Percentiles rank a stretch among this genome's conserved stretches.
Conservation (phyloP, 2,888 invertebrate genomes). For the Drosophila neoperkinsi region DNA sequence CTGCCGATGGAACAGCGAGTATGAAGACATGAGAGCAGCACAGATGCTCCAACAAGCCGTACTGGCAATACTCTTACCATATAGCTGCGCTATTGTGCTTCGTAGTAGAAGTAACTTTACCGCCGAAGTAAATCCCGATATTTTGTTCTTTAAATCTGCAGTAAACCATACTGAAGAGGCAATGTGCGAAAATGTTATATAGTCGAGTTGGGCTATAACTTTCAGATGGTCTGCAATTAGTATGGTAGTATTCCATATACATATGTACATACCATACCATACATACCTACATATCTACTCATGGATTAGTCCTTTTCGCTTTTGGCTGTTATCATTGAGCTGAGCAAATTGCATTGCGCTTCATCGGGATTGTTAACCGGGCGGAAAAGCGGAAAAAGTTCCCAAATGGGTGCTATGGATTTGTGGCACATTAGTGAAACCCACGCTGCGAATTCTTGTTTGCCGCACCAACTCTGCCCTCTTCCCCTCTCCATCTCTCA, state of each 20-base stretch:
- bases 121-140: neutral
- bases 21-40: no score
- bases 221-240: neutral
- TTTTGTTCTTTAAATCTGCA: neutral
- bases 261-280: neutral
- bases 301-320: neutral
- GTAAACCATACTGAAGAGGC: neutral
- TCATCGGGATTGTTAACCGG: constrained; percentile 13
- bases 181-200: neutral
- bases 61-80: constrained; percentile 7
- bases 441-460: constrained; percentile 33
- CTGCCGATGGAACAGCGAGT: constrained; percentile 31
- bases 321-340: constrained; percentile 3
- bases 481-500: neutral
- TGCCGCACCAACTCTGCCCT: constrained; percentile 1
- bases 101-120: neutral
- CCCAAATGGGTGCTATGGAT: constrained; percentile 65
- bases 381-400: constrained; percentile 29
- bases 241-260: neutral
- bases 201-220: neutral
- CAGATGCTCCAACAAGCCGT: constrained; percentile 1
- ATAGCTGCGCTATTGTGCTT: neutral
- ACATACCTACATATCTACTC: neutral
- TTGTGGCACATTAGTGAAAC: constrained; percentile 62
- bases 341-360: constrained; percentile 29